Evolutionary conservation across 2,113 vertebrate genomes (phyloP).

Genomic region (Pyxicephalus adspersus): DNA sequence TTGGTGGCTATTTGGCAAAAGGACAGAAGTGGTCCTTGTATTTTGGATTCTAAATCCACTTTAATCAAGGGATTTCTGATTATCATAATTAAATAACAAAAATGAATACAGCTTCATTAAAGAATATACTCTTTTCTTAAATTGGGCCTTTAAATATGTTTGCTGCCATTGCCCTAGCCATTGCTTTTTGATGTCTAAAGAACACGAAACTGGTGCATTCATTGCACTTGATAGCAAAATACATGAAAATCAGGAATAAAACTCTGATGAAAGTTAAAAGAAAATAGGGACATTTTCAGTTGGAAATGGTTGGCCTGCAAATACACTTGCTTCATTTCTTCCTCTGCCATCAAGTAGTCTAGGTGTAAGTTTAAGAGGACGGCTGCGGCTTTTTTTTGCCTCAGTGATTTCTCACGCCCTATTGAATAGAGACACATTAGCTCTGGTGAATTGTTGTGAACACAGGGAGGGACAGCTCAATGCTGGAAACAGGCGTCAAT

Average conservation of each 20-base stretch:
- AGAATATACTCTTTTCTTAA: too few species aligned
- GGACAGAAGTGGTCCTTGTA: too few species aligned
- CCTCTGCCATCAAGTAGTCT: slow-evolving; percentile 35
- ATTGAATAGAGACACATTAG: slow-evolving; percentile 60
- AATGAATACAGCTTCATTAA: too few species aligned
- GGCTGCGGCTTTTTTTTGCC: slow-evolving; percentile 50
- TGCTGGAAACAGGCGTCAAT: slow-evolving; percentile 57
- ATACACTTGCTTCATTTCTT: slow-evolving; percentile 34
- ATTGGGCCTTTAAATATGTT: too few species aligned
- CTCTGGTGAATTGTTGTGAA: slow-evolving; percentile 62
- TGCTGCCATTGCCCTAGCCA: too few species aligned
- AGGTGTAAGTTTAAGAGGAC: slow-evolving; percentile 44
- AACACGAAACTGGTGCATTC: too few species aligned
- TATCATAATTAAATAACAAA: too few species aligned
- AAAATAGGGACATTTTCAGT: not conserved
- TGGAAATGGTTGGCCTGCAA: not conserved
- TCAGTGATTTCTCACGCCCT: slow-evolving; percentile 61
- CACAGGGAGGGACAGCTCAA: slow-evolving; percentile 43
- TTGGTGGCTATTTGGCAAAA: too few species aligned
- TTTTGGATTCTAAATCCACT: too few species aligned
- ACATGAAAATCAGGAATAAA: not conserved
- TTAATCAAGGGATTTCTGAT: too few species aligned
- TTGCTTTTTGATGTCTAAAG: too few species aligned
- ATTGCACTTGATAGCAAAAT: too few species aligned
- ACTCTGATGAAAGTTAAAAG: slow-evolving; percentile 6